phyloP scores from a whole-genome alignment of 2,888 invertebrate species.

The Ophion ellenae region DNA sequence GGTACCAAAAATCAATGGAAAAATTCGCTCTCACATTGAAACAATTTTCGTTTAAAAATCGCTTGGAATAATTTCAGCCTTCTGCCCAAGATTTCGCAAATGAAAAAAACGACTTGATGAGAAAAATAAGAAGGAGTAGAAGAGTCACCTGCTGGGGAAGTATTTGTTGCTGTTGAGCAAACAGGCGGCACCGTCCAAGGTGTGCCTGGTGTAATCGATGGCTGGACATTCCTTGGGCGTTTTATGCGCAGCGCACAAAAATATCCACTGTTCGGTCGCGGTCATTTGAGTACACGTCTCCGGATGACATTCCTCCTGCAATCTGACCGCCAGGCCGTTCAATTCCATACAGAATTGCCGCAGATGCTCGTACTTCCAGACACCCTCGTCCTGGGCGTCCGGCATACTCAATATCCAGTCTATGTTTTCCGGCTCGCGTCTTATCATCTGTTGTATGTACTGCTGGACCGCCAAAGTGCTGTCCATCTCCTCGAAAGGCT shows the following conservation, averaged over 20 bases:
- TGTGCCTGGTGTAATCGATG: conserved; percentile 99
- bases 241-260: conserved; percentile 99
- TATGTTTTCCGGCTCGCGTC: conserved; percentile 96
- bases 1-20: too few relatives aligned
- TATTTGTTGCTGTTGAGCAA: conserved; percentile 99
- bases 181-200: conserved; percentile 99
- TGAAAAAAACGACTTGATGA: background rate
- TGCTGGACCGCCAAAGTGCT: conserved; percentile 99
- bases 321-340: conserved; percentile 98
- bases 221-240: conserved; percentile 99
- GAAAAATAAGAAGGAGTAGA: background rate
- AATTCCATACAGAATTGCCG: conserved; percentile 99
- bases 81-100: background rate
- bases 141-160: conserved; percentile 96
- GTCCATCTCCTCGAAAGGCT: conserved; percentile 99
- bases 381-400: conserved; percentile 98
- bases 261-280: conserved; percentile 99
- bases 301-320: conserved; percentile 98
- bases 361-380: conserved; percentile 99
- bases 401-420: conserved; percentile 98
- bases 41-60: conserved; percentile 30
- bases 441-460: conserved; percentile 98
- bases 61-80: background rate
- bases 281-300: conserved; percentile 99
- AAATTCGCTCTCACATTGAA: too few relatives aligned